Percentiles rank a stretch among this genome's conserved stretches.
phyloP scores from a whole-genome alignment of 2,797 vertebrate genomes.

The Mareca strepera region DNA sequence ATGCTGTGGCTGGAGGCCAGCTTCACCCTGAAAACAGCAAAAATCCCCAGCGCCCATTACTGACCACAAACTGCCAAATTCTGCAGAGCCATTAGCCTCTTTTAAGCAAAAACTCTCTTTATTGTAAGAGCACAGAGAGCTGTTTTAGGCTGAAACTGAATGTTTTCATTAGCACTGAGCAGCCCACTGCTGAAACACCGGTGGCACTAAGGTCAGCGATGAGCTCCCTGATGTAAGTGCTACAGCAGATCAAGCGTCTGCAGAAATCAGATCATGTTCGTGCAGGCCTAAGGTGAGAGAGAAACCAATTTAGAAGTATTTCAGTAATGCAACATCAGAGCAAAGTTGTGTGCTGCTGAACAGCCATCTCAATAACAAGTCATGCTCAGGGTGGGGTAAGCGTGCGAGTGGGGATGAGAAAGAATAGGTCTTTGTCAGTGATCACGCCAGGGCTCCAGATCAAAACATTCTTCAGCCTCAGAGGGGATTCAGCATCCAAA shows the following conservation, averaged over 20 bases:
- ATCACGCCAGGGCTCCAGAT: constrained; percentile 10
- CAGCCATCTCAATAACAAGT: background rate
- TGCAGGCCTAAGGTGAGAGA: constrained; percentile 9
- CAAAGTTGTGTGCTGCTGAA: constrained; percentile 25
- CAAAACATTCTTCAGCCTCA: constrained; percentile 37
- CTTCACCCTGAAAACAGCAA: background rate
- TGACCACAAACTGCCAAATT: background rate
- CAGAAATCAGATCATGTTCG: background rate
- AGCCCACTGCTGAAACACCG: background rate
- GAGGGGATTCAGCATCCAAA: constrained; percentile 26
- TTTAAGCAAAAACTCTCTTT: background rate
- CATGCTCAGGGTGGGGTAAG: background rate
- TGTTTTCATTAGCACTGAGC: background rate
- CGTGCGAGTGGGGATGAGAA: background rate
- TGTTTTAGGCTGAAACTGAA: background rate
- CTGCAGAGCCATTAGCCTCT: background rate
- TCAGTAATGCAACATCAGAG: constrained; percentile 41
- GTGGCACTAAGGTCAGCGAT: background rate
- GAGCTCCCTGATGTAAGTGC: accelerated
- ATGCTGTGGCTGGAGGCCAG: background rate
- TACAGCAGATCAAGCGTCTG: background rate
- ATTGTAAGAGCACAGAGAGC: background rate
- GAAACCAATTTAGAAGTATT: constrained; percentile 56
- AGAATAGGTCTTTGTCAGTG: constrained; percentile 43
- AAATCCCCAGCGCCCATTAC: background rate